These are phyloP conservation scores for Echinometra lucunter DNA, from an alignment of 53 echinoderm and acorn worm species.

Conservation along the genomic window DNA sequence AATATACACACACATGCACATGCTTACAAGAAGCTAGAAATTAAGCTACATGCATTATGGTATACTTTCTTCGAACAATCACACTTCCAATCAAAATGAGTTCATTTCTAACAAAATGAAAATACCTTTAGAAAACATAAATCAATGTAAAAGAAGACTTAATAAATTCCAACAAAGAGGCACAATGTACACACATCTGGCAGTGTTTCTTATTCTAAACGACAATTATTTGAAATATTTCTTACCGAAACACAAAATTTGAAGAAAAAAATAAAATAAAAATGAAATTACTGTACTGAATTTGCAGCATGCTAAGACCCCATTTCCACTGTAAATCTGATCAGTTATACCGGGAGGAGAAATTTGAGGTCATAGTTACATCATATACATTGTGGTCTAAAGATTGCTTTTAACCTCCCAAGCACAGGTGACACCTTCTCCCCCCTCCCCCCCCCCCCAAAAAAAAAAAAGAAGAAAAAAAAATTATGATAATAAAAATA, in stretches of 20 bases:
- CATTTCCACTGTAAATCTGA: neutral
- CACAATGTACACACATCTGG: neutral
- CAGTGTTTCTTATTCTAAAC: constrained; percentile 15
- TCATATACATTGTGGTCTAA: too few species aligned
- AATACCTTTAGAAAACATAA: neutral
- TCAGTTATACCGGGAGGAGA: too few species aligned
- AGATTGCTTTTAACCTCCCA: too few species aligned
- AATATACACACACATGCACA: too few species aligned
- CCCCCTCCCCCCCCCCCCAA: too few species aligned
- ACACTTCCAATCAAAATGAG: neutral
- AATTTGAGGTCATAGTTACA: too few species aligned
- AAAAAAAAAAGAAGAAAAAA: too few species aligned
- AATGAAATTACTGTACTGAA: too few species aligned
- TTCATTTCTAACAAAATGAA: neutral
- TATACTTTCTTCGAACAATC: neutral
- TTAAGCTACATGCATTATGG: neutral
- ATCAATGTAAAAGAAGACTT: neutral
- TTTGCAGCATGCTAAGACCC: too few species aligned
- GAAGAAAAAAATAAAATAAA: neutral
- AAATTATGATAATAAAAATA: neutral
- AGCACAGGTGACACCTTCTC: too few species aligned
- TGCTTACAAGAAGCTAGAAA: too few species aligned
- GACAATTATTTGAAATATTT: neutral
- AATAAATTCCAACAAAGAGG: neutral
- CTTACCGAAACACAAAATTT: neutral